phyloP scores from a whole-genome alignment of 2,797 vertebrate species.

The Rallus crepitans region DNA sequence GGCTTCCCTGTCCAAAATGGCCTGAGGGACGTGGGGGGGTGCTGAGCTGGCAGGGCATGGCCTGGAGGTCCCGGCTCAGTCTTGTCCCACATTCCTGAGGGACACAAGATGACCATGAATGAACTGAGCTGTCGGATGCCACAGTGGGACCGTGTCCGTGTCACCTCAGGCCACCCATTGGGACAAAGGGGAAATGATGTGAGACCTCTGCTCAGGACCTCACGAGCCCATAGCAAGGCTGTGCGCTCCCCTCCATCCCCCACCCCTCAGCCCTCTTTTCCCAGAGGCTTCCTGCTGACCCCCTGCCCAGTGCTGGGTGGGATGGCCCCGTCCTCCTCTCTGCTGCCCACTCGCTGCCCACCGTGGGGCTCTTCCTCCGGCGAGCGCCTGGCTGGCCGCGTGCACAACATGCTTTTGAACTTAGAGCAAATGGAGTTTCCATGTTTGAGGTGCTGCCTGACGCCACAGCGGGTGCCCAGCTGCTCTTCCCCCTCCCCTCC shows the following conservation, averaged over 20 bases:
- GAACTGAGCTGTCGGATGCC: not conserved
- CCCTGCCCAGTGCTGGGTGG: not conserved
- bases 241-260: fast-evolving
- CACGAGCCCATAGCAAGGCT: not conserved
- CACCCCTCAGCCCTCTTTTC: fast-evolving
- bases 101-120: fast-evolving
- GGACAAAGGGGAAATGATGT: not conserved
- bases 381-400: fast-evolving
- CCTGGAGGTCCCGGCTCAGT: not conserved
- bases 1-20: not conserved
- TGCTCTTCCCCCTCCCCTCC: not conserved
- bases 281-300: not conserved
- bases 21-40: not conserved
- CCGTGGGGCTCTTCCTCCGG: not conserved
- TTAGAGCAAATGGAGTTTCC: conserved; percentile 62
- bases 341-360: not conserved
- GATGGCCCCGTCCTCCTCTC: not conserved
- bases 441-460: not conserved
- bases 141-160: not conserved
- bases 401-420: conserved; percentile 55
- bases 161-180: not conserved
- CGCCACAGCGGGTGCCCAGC: not conserved
- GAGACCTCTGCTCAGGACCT: not conserved
- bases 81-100: not conserved
- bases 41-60: not conserved